Evolutionary conservation across 1,140 invertebrate genomes (phyloP), one percentile per base, ranked within the genome.

Genomic region (Ooceraea biroi): DNA sequence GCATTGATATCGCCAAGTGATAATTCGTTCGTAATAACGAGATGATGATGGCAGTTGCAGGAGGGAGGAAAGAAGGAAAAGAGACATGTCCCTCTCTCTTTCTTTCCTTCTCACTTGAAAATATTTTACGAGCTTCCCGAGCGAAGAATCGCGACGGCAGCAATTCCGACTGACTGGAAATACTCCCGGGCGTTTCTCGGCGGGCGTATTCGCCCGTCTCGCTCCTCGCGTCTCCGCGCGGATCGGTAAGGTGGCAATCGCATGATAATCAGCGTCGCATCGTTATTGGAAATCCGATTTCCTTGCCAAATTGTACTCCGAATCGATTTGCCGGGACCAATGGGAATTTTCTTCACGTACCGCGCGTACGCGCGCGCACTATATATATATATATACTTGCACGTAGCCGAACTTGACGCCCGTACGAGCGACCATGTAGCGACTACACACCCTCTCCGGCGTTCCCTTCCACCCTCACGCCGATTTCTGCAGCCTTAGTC

Each of bases 261-360:
- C 82, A 85, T 87, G 83, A 87, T 88, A 88, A 88, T 88, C 85
- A 87, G 87, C 68, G 87, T 88, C 85, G 85, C 82, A 60, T 87
- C 85, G 87, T 85, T 88, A 88, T 88, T 88, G 87, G 86, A 87
- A 88, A 88, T 88, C 83, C 87, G 85, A 88, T 88, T 85, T 88
- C 87, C 86, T 85, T 87, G 83, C 86, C 87, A 82, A 88, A 88
- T 88, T 85, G 86, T 82, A 61, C 82, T 57, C 55, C 65, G 76
- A 88, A 87, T 88, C 86, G 87, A 88, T 88, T 87, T 72, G 76
- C 48, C 41, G n/a, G 36, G 72, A 60, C 78, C 69, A 80, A 84
- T 61, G 68, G 36, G 85, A 87, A 88, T 88, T 88, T 88, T 84
- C 85, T 88, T 87, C 85, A 68, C 86, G 85, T 87, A 73, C 72